Percentiles rank a stretch among this genome's conserved stretches.
phyloP scores from a whole-genome alignment of 2,113 vertebrate species.

The Eira barbara region DNA sequence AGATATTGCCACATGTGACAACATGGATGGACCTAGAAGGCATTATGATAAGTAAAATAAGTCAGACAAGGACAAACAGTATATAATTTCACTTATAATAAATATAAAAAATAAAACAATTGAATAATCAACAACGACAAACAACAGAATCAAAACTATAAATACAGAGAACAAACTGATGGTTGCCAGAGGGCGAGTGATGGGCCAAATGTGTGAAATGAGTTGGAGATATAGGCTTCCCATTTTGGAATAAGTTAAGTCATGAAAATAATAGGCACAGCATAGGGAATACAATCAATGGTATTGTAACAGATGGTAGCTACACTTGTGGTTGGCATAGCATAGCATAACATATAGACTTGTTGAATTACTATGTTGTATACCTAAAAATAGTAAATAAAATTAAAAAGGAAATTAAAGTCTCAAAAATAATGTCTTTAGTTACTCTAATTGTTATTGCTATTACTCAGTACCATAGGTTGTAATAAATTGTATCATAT shows the following conservation, averaged over 20 bases:
- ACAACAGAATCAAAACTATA: neutral
- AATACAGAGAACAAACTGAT: neutral
- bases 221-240: neutral
- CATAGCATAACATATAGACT: neutral
- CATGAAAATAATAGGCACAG: neutral
- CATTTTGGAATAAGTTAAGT: neutral
- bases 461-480: neutral
- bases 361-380: neutral
- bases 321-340: neutral
- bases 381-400: neutral
- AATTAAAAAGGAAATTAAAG: neutral
- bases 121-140: neutral
- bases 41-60: neutral
- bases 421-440: neutral
- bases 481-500: neutral
- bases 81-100: neutral
- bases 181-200: neutral
- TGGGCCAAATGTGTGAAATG: neutral
- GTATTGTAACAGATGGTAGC: neutral
- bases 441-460: neutral
- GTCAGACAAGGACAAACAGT: neutral
- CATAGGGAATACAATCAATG: neutral
- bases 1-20: neutral
- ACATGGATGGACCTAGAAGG: neutral
- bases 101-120: neutral